Percentiles rank a stretch among this genome's conserved stretches.
phyloP scores from a whole-genome alignment of 1,140 invertebrate genomes.

The Bicyclus anynana region DNA sequence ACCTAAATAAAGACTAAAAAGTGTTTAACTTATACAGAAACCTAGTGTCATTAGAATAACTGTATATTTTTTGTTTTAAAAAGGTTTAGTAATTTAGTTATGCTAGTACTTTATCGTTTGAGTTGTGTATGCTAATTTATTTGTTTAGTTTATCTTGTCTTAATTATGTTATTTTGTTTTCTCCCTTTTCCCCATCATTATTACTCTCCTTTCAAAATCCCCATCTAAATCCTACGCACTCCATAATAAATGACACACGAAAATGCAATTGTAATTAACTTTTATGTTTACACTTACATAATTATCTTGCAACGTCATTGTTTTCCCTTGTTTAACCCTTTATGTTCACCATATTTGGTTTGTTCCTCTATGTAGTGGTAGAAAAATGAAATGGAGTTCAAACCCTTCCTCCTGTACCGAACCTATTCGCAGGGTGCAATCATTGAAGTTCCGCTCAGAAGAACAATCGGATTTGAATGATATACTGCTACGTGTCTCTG shows the following conservation, averaged over 20 bases:
- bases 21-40: no score
- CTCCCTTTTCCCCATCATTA: not conserved
- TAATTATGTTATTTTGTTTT: not conserved
- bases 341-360: slow-evolving; percentile 61
- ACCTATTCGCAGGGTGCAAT: slow-evolving; percentile 85
- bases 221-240: not conserved
- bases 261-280: slow-evolving; percentile 3
- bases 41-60: not conserved
- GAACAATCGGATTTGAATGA: slow-evolving; percentile 93
- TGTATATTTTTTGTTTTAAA: not conserved
- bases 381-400: slow-evolving; percentile 73
- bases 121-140: not conserved
- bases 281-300: slow-evolving; percentile 3
- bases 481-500: slow-evolving; percentile 92
- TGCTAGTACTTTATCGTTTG: not conserved
- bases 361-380: slow-evolving; percentile 56
- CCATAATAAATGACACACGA: not conserved
- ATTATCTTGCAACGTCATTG: slow-evolving; percentile 3
- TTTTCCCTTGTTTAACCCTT: slow-evolving; percentile 26
- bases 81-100: not conserved
- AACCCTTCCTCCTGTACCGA: slow-evolving; percentile 71
- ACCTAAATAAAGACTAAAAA: no score
- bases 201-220: not conserved
- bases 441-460: slow-evolving; percentile 91
- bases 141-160: slow-evolving; percentile 5